phyloP scores from a whole-genome alignment of 2,797 vertebrate genomes.

The Coluber constrictor region DNA sequence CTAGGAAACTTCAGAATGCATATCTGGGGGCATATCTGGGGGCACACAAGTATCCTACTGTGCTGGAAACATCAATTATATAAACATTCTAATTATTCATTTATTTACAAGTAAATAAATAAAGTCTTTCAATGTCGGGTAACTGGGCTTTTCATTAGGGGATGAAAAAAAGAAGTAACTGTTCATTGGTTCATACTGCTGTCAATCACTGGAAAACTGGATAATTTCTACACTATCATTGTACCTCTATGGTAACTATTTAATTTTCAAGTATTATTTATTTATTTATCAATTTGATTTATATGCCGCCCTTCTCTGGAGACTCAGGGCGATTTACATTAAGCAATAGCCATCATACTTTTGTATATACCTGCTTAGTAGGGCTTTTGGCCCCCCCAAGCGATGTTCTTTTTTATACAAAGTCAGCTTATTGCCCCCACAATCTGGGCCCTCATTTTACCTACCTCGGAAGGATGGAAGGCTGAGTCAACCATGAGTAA shows the following conservation, averaged over 20 bases:
- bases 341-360: no score
- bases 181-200: neutral
- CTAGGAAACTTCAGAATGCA: neutral
- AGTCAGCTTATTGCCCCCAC: no score
- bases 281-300: no score
- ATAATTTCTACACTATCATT: neutral
- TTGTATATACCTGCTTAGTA: no score
- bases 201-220: neutral
- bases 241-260: neutral
- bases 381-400: no score
- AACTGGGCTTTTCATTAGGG: neutral
- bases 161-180: neutral
- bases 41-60: neutral
- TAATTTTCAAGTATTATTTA: neutral
- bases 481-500: no score
- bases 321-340: no score
- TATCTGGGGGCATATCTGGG: neutral
- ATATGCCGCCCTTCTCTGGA: no score
- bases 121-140: neutral
- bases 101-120: neutral
- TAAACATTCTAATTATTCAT: neutral
- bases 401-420: no score
- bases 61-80: neutral
- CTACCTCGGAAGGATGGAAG: no score
- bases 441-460: no score